Base-by-base conservation (phyloP, 1,140 invertebrate species). In the Orchestia grillus region DNA sequence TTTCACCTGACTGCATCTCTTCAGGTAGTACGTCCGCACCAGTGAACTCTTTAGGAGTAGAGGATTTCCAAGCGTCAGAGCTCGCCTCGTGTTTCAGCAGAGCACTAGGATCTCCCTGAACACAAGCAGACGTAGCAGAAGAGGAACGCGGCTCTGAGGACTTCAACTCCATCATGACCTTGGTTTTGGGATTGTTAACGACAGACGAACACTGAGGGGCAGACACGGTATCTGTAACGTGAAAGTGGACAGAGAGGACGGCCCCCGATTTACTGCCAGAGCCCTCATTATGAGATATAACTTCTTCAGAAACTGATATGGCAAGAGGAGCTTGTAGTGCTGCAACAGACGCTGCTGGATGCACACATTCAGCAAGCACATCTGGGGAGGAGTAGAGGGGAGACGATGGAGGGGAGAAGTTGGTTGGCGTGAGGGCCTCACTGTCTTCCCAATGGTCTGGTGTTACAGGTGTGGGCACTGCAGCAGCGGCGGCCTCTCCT, bases 351-450 rank as follows among this genome's bases (percentile, higher is more conserved):
- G 11, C 62, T 19, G 62, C 62, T 77, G 62, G 28, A 77, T 77
- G 62, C 62, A 77, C 11, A 36, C 11, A 36, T 3, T 77, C 62
- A 77, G 62, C 62, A 77, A 77, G 62, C 11, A 77, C 36, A 77
- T 36, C 28, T 15, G 62, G 62, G 62, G 62, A 53, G 47, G 47
- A 77, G 62, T 77, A 77, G 62, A 23, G 28, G 28, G 62, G 62
- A 36, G 62, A 77, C 11, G 62, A 77, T 77, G 88, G 92, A 45
- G 92, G 44, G 19, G 92, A 94, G 44, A 45, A 94, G 44, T 94
- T 94, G 43, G 92, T 94, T n/a, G 92, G 92, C 44, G 92, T 94
- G 92, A 94, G 92, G 44, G 44, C 92, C 40, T 94, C 92, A 44
- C 43, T 45, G 44, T 94, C 92, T 40, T 94, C 92, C 92, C 92